Evolutionary conservation across 2,888 invertebrate genomes (phyloP).

Genomic region (Torymus tubicola): DNA sequence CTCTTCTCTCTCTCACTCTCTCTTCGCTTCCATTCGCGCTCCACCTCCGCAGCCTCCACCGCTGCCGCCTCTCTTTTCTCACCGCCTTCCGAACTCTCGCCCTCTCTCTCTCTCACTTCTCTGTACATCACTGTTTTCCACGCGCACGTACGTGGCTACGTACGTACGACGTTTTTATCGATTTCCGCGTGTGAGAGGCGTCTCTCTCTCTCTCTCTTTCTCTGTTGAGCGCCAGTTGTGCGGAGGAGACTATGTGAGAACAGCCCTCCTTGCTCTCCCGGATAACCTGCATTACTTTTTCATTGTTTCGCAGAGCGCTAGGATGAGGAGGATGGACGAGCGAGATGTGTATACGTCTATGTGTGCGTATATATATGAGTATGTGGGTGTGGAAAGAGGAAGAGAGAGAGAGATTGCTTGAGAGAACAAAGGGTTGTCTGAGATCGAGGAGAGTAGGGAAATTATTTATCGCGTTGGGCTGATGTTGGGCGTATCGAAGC

Average conservation of each 20-base stretch:
- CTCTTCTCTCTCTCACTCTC: constrained; percentile 67
- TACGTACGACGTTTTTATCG: constrained; percentile 17
- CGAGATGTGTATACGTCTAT: too few relatives aligned
- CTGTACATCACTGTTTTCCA: constrained; percentile 52
- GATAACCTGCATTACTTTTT: constrained; percentile 9
- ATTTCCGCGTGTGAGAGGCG: not conserved
- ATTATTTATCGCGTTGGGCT: too few relatives aligned
- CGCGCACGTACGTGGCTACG: not conserved
- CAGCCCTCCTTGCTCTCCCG: not conserved
- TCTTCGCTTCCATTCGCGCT: constrained; percentile 57
- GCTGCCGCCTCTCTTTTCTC: constrained; percentile 34
- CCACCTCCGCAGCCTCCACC: constrained; percentile 11
- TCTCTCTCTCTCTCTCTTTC: too few relatives aligned
- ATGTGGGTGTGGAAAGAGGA: too few relatives aligned
- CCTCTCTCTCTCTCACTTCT: constrained; percentile 59
- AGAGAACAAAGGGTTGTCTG: not conserved
- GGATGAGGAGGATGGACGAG: too few relatives aligned
- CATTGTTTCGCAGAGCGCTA: not conserved
- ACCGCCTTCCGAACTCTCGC: constrained; percentile 55
- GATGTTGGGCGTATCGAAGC: not conserved
- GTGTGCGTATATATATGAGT: too few relatives aligned
- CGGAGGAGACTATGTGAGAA: too few relatives aligned
- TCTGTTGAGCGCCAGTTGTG: too few relatives aligned
- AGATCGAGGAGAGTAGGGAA: not conserved
- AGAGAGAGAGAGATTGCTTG: too few relatives aligned